Evolutionary conservation across 1,140 invertebrate species (phyloP), one percentile per base, ranked within the genome.

Genomic region (Megalopta genalis): DNA sequence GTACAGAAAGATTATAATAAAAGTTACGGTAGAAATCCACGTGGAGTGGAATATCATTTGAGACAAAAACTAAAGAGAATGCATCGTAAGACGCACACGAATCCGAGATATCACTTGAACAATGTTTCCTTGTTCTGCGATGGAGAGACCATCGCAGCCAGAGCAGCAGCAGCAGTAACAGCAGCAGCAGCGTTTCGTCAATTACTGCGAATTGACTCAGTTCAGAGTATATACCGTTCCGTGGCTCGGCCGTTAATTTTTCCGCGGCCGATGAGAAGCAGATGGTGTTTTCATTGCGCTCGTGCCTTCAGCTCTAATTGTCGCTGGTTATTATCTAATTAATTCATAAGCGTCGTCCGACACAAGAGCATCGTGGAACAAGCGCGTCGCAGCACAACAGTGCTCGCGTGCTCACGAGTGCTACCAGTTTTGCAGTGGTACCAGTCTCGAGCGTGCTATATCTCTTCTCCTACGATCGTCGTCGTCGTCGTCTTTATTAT

Each of bases 251-350:
- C 54, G 62, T 27, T 65, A 82, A 85, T 72, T 87, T 86, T 88
- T 88, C 75, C 70, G 69, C 67, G 63, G 81, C 16, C 83, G 82
- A 87, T 88, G 83, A 89, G 88, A 86, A 89, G 87, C 88, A 89
- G 88, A 89, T 88, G 88, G 86, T 88, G 84, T 88, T 86, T 84
- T 88, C 83, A 85, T 52, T 87, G 65, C 68, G 78, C 76, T 78
- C 66, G 57, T 80, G 73, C 69, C 72, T 81, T 70, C 68, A 27
- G n/a, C 74, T 80, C 79, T 90, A 88, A 90, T 90, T 90, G 88
- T 82, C 77, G 88, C 79, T 75, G 85, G 81, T 88, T 84, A 83
- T 90, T 89, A 90, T 89, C 87, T 89, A 90, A 90, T 90, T 90
- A 90, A 90, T 90, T 89, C 87, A 86, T 86, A 86, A 85, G 83